Percentiles rank a stretch among this genome's conserved stretches.
Evolutionary conservation across 2,113 vertebrate genomes (phyloP).

Genomic region (Ginglymostoma cirratum): DNA sequence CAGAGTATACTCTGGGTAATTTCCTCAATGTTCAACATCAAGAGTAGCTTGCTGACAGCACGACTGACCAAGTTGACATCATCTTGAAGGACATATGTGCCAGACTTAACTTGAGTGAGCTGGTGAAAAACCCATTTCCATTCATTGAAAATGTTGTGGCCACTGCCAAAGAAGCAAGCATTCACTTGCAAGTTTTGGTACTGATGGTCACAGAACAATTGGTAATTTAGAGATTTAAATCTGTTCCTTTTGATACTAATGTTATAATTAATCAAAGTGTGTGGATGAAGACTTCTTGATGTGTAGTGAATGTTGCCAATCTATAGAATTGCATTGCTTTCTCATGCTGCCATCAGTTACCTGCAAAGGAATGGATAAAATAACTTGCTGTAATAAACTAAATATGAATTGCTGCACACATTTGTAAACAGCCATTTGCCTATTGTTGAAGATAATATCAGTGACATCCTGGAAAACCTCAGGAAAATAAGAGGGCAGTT

Average conservation of each 20-base stretch:
- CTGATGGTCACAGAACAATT: neutral
- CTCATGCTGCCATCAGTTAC: neutral
- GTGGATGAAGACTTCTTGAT: neutral
- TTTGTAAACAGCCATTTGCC: neutral
- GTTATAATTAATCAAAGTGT: neutral
- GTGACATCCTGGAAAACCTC: neutral
- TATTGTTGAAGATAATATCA: neutral
- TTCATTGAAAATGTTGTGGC: too few species aligned
- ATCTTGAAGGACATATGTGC: too few species aligned
- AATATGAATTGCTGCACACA: neutral
- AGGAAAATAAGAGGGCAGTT: neutral
- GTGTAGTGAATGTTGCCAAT: neutral
- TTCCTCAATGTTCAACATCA: too few species aligned
- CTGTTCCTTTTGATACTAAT: neutral
- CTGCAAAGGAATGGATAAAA: neutral
- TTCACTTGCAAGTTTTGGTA: neutral
- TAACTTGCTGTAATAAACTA: neutral
- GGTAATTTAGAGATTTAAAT: neutral
- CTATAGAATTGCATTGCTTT: neutral
- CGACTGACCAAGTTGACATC: too few species aligned
- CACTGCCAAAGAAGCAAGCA: neutral
- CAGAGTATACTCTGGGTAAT: too few species aligned
- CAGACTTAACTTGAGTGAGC: neutral
- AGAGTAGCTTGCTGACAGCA: too few species aligned
- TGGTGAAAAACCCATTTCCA: neutral